phyloP scores from a whole-genome alignment of 2,888 invertebrate species.

The Lordiphosa andalusiaca region DNA sequence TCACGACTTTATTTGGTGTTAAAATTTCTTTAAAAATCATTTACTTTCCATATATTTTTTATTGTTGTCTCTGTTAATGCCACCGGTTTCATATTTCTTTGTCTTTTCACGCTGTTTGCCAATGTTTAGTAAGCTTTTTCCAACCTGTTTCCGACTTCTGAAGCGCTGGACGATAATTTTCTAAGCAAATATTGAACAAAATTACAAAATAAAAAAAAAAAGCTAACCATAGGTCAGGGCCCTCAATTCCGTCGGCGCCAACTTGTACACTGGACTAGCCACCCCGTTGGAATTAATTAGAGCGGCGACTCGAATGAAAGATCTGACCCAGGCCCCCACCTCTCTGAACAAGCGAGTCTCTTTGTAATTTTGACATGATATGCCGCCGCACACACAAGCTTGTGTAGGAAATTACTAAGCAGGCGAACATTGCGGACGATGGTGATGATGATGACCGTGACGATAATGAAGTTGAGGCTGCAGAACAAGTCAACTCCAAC shows the following conservation, averaged over 20 bases:
- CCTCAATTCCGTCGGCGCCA: conserved; percentile 34
- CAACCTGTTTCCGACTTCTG: background rate
- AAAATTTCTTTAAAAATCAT: too few species aligned
- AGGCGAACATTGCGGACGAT: conserved; percentile 18
- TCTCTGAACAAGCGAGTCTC: conserved; percentile 50
- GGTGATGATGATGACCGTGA: conserved; percentile 28
- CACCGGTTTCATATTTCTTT: too few species aligned
- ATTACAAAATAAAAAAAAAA: background rate
- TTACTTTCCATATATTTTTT: too few species aligned
- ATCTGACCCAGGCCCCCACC: conserved; percentile 43
- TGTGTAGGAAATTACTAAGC: conserved; percentile 63
- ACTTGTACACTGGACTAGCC: conserved; percentile 2
- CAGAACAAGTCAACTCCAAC: conserved; percentile 58
- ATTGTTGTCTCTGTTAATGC: too few species aligned
- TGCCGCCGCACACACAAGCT: conserved; percentile 49
- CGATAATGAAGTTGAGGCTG: conserved; percentile 29
- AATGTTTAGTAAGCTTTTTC: conserved; percentile 44
- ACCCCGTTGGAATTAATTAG: conserved; percentile 62
- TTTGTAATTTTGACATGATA: conserved; percentile 64
- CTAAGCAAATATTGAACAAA: conserved; percentile 37
- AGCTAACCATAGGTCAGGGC: conserved; percentile 51
- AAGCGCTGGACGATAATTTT: conserved; percentile 37
- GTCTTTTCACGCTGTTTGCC: conserved; percentile 46
- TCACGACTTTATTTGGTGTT: too few species aligned
- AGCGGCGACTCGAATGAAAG: conserved; percentile 35